A percentile compares a stretch with the other conserved stretches of the same genome.
Evolutionary conservation across 2,888 invertebrate species (phyloP).

Genomic region (Drosophila merina): DNA sequence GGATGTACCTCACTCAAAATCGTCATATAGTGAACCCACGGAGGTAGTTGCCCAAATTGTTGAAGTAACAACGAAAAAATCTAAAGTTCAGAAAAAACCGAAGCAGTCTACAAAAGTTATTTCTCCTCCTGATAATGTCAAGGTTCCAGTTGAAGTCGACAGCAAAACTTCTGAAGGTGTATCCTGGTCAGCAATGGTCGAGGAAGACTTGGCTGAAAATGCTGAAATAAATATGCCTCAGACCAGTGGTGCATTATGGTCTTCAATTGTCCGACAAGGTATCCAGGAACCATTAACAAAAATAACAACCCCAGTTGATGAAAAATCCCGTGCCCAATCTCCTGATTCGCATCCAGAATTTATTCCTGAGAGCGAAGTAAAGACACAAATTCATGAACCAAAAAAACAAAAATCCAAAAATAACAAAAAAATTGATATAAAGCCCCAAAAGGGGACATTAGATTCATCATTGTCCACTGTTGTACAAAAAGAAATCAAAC

Average conservation of each 20-base stretch:
- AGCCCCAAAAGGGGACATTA: conserved; percentile 3
- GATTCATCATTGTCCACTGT: no score
- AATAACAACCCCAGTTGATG: not conserved
- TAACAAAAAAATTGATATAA: not conserved
- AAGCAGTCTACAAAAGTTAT: not conserved
- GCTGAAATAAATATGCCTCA: not conserved
- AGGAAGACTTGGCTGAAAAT: conserved; percentile 16
- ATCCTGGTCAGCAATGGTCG: conserved; percentile 47
- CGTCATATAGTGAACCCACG: not conserved
- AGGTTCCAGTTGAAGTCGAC: not conserved
- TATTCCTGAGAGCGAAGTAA: not conserved
- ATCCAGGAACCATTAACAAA: conserved; percentile 49
- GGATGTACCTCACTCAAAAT: conserved; percentile 7
- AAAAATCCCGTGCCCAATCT: not conserved
- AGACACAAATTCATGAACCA: conserved; percentile 26
- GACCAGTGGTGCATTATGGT: conserved; percentile 45
- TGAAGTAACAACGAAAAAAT: conserved; percentile 42
- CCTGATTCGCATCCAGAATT: not conserved
- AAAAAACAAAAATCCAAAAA: conserved; percentile 33
- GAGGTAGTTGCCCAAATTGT: conserved; percentile 1
- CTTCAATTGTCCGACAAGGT: conserved; percentile 62
- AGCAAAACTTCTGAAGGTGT: not conserved
- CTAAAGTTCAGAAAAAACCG: conserved; percentile 25
- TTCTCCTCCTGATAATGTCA: not conserved
- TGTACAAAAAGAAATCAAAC: not conserved